phyloP scores from a whole-genome alignment of 2,888 invertebrate genomes.

The Trichogramma evanescens region DNA sequence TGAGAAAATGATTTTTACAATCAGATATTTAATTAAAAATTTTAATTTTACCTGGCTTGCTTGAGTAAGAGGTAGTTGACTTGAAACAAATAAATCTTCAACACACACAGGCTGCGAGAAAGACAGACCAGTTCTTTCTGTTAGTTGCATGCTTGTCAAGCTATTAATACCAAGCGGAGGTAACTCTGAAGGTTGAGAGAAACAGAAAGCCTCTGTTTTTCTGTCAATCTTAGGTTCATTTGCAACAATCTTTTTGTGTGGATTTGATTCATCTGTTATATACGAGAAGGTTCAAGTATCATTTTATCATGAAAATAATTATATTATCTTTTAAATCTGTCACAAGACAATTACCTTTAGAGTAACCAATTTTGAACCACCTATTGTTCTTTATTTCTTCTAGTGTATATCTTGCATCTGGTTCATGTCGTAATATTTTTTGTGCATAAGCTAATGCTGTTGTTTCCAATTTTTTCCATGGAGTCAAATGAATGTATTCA shows the following conservation, averaged over 20 bases:
- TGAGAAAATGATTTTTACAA: slow-evolving; percentile 20
- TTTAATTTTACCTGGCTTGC: slow-evolving; percentile 34
- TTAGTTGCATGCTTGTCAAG: slow-evolving; percentile 23
- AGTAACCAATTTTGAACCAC: slow-evolving; percentile 54
- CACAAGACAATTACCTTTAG: slow-evolving; percentile 1
- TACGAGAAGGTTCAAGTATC: not conserved
- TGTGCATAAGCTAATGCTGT: slow-evolving; percentile 68
- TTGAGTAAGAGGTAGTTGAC: slow-evolving; percentile 57
- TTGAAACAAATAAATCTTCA: slow-evolving; percentile 71
- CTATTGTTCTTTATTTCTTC: slow-evolving; percentile 66
- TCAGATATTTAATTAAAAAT: not conserved
- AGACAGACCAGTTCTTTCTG: slow-evolving; percentile 52
- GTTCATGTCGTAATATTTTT: slow-evolving; percentile 65
- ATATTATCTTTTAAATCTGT: not conserved
- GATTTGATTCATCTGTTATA: not conserved
- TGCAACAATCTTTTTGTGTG: slow-evolving; percentile 13
- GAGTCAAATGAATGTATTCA: slow-evolving; percentile 58
- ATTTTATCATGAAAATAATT: not conserved
- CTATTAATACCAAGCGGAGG: slow-evolving; percentile 31
- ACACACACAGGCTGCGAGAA: slow-evolving; percentile 84
- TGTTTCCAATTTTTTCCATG: slow-evolving; percentile 77
- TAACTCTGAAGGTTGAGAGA: slow-evolving; percentile 45
- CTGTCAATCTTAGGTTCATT: slow-evolving; percentile 25
- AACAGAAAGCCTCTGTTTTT: slow-evolving; percentile 33
- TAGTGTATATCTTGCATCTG: slow-evolving; percentile 61